These are phyloP conservation scores for Calephelis perditalis DNA, from an alignment of 2,888 invertebrate species.

Conservation along the genomic window DNA sequence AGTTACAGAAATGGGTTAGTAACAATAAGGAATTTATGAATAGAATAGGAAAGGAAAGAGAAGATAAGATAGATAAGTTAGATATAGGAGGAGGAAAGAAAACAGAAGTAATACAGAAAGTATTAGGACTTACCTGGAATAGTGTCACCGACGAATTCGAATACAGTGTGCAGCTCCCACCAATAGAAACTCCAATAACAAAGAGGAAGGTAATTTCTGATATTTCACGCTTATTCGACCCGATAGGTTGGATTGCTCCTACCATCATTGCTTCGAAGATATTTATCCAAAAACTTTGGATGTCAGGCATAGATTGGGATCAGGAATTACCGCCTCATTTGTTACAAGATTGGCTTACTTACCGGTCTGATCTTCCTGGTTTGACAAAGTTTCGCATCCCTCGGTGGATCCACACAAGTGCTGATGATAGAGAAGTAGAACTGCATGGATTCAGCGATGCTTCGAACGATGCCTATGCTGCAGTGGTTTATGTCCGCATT, in stretches of 20 bases:
- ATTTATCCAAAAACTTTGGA: slow-evolving; percentile 38
- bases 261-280: slow-evolving; percentile 31
- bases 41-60: slow-evolving; percentile 5
- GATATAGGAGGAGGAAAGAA: slow-evolving; percentile 15
- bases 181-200: slow-evolving; percentile 26
- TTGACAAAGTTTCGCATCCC: slow-evolving; percentile 17
- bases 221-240: slow-evolving; percentile 36
- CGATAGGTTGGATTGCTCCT: slow-evolving; percentile 38
- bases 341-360: slow-evolving; percentile 28
- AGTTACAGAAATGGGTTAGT: slow-evolving; percentile 32
- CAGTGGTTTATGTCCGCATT: slow-evolving; percentile 21
- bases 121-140: slow-evolving; percentile 18
- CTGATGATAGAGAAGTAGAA: slow-evolving; percentile 18
- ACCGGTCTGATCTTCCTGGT: slow-evolving; percentile 18
- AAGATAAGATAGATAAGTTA: slow-evolving; percentile 2
- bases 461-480: slow-evolving; percentile 24
- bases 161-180: slow-evolving; percentile 13
- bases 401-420: slow-evolving; percentile 21
- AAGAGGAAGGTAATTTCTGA: slow-evolving; percentile 37
- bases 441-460: slow-evolving; percentile 31
- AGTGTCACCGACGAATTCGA: slow-evolving; percentile 17
- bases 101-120: slow-evolving; percentile 15
- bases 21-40: slow-evolving; percentile 21
- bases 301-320: slow-evolving; percentile 36
- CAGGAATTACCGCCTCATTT: slow-evolving; percentile 27